Evolutionary conservation across 1,140 invertebrate species (phyloP).

Genomic region (Drosophila neocordata): DNA sequence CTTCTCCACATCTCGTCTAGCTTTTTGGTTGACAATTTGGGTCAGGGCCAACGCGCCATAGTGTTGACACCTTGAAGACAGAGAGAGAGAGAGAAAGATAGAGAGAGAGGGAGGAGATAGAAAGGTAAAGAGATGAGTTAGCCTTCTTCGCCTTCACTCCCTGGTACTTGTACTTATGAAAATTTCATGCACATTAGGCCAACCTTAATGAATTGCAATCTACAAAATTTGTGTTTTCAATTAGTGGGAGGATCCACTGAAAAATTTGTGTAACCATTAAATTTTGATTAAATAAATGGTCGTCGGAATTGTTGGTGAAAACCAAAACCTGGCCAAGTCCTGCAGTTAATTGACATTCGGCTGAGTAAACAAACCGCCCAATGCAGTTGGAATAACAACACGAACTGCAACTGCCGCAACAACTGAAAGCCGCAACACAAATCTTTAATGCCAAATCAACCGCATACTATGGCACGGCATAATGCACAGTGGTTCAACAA

Average conservation of each 20-base stretch:
- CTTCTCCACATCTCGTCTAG: constrained; percentile 7
- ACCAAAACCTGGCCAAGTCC: constrained; percentile 10
- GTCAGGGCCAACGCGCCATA: constrained; percentile 57
- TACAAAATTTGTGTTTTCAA: constrained; percentile 65
- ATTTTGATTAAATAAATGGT: constrained; percentile 68
- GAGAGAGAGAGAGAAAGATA: neutral
- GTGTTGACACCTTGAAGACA: constrained; percentile 44
- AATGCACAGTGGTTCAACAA: constrained; percentile 34
- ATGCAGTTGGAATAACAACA: constrained; percentile 24
- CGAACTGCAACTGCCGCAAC: constrained; percentile 34
- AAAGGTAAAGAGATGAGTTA: neutral
- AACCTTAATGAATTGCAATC: constrained; percentile 53
- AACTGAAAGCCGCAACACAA: constrained; percentile 67
- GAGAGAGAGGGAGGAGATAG: neutral
- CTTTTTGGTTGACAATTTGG: constrained; percentile 43
- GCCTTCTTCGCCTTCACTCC: neutral
- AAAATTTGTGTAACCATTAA: constrained; percentile 56
- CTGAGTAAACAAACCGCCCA: constrained; percentile 55
- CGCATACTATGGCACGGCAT: constrained; percentile 39
- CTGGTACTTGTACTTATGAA: constrained; percentile 33
- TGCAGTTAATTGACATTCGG: constrained; percentile 70
- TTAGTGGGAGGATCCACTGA: constrained; percentile 38
- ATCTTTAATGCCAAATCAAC: constrained; percentile 73
- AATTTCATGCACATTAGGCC: constrained; percentile 57
- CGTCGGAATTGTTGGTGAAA: constrained; percentile 19